Percentiles rank a stretch among this genome's conserved stretches.
Conservation (phyloP, 2,888 invertebrate genomes). For the Keiferia lycopersicella region DNA sequence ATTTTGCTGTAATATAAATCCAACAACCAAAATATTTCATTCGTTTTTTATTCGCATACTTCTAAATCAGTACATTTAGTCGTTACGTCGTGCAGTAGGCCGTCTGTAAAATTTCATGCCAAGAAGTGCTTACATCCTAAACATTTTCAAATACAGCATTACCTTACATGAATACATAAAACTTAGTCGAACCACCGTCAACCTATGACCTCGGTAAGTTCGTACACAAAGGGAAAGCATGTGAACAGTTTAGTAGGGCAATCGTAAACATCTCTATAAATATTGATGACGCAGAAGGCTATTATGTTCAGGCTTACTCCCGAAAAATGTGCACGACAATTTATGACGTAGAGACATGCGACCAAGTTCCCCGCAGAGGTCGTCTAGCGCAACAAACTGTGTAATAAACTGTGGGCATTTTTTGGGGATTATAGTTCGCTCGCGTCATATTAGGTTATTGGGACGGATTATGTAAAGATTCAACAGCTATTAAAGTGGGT, state of each 20-base stretch:
- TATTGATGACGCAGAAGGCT: slow-evolving; percentile 74
- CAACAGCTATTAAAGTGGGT: too few species aligned
- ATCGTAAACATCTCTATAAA: slow-evolving; percentile 74
- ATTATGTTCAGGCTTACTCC: slow-evolving; percentile 70
- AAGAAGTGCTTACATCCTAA: slow-evolving; percentile 1
- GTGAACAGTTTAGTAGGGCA: slow-evolving; percentile 61
- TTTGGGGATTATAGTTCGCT: background rate
- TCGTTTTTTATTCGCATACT: slow-evolving; percentile 1
- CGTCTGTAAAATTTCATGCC: background rate
- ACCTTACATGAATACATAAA: slow-evolving; percentile 11
- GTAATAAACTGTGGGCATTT: slow-evolving; percentile 4
- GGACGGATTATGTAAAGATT: background rate
- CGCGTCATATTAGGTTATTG: background rate
- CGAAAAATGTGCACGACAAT: slow-evolving; percentile 68
- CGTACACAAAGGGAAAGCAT: slow-evolving; percentile 47
- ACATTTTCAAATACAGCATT: slow-evolving; percentile 8
- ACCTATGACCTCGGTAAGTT: slow-evolving; percentile 21
- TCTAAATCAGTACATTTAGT: background rate
- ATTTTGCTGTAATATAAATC: background rate
- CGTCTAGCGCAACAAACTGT: slow-evolving; percentile 29
- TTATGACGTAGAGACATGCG: slow-evolving; percentile 72
- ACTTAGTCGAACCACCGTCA: background rate
- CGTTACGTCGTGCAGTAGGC: background rate
- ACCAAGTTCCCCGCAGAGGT: slow-evolving; percentile 59
- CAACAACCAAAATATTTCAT: background rate